Percentiles rank a stretch among this genome's conserved stretches.
These are phyloP conservation scores for Barnardius zonarius DNA, from an alignment of 2,113 vertebrate genomes.

Conservation along the genomic window DNA sequence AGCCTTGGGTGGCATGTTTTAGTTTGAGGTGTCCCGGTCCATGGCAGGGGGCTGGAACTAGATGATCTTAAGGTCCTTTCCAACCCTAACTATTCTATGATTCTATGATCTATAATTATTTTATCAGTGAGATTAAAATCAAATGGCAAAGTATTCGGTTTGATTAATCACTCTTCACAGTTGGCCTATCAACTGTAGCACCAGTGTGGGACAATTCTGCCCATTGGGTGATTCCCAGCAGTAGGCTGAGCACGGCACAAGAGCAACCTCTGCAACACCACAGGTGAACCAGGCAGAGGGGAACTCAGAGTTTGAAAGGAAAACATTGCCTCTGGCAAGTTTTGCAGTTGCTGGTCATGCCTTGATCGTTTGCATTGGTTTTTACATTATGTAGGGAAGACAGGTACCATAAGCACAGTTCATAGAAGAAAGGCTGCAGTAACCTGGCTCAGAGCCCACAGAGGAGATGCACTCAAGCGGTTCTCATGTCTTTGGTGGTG, in stretches of 20 bases:
- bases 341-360: fast-evolving
- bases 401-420: not conserved
- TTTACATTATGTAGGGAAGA: not conserved
- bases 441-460: not conserved
- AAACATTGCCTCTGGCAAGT: not conserved
- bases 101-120: not conserved
- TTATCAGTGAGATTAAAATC: not conserved
- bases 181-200: fast-evolving
- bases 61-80: too few species aligned
- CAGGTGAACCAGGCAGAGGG: not conserved
- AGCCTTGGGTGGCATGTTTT: too few species aligned
- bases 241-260: not conserved
- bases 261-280: not conserved
- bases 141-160: not conserved
- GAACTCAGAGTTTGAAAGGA: not conserved
- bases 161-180: not conserved
- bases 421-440: not conserved
- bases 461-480: fast-evolving
- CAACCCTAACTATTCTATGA: too few species aligned
- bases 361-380: fast-evolving
- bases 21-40: too few species aligned
- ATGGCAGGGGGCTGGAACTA: too few species aligned
- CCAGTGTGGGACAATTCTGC: not conserved
- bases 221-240: not conserved
- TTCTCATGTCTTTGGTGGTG: not conserved